A percentile compares a stretch with the other conserved stretches of the same genome.
phyloP scores from a whole-genome alignment of 64 coral and sea anemone species.

The Stylophora pistillata region DNA sequence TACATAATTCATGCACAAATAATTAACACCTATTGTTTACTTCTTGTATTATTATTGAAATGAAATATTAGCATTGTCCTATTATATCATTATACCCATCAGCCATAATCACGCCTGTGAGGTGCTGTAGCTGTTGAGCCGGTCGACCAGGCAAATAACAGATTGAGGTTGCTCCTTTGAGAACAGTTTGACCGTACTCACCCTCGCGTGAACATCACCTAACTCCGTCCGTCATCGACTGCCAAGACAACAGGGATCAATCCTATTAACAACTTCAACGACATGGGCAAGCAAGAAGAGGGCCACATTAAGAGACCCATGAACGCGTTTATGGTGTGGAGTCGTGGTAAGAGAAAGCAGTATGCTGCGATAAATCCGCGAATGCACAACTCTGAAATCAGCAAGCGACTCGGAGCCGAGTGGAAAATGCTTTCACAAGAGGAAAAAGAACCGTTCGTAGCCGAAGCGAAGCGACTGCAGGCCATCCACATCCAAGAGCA shows the following conservation, averaged over 20 bases:
- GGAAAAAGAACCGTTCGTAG: conserved; percentile 93
- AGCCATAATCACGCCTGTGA: conserved; percentile 96
- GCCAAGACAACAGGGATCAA: background rate
- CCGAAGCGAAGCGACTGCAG: conserved; percentile 92
- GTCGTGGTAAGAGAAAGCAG: conserved; percentile 96
- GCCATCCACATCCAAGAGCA: conserved; percentile 95
- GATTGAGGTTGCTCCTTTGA: conserved; percentile 96
- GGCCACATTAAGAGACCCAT: conserved; percentile 96
- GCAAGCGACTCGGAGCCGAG: conserved; percentile 89
- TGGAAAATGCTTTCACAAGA: conserved; percentile 89
- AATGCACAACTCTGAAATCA: conserved; percentile 98
- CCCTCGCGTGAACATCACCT: conserved; percentile 55
- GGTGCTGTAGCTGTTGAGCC: conserved; percentile 74
- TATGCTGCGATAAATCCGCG: conserved; percentile 79
- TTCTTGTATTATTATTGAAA: conserved; percentile 98
- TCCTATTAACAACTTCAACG: conserved; percentile 13
- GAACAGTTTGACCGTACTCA: conserved; percentile 58
- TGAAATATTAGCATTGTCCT: conserved; percentile 99
- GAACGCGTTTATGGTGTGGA: conserved; percentile 98
- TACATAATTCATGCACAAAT: conserved; percentile 97
- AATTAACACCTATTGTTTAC: conserved; percentile 99
- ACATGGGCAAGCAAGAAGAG: conserved; percentile 94
- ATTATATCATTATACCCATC: conserved; percentile 99
- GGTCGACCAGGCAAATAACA: conserved; percentile 78
- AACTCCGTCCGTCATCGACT: conserved; percentile 31